Base-by-base conservation (phyloP, 2,888 invertebrate species). In the Sepioteuthis lessoniana region DNA sequence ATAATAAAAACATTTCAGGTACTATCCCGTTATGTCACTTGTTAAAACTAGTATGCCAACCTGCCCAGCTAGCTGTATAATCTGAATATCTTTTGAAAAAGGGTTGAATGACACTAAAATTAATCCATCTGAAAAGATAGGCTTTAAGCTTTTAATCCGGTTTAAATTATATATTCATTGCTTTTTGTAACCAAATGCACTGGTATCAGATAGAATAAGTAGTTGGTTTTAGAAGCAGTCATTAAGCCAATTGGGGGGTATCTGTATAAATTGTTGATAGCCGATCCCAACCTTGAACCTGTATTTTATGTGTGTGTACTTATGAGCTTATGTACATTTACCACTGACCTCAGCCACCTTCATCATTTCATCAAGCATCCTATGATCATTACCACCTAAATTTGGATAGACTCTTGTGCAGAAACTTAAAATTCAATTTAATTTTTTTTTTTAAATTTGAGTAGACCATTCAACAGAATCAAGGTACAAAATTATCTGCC, bases 101-200 rank as follows among this genome's bases (percentile, higher is more conserved):
- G 76, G 4, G 13, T 35, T 76, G 76, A 76, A 35, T 76, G 76
- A n/a, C 76, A 76, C n/a, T 76, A n/a, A 76, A 76, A 76, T n/a
- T n/a, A 76, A 76, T 76, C 76, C 76, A n/a, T 35, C 76, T 76
- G 76, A 76, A 76, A 76, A 76, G 76, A 76, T 35, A 35, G 35
- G 76, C 76, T 76, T 76, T 76, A 76, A 76, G 10, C 76, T 76
- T 76, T 76, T 76, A 76, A 76, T 76, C 76, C 19, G 76, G 16
- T 76, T 76, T 76, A 76, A 76, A 76, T n/a, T 76, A n/a, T 76
- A 76, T n/a, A 76, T n/a, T 76, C 76, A n/a, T 76, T 76, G 10
- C 3, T 76, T 76, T 76, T 76, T 76, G 76, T 76, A 76, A n/a
- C 19, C n/a, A 76, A 76, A 76, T 76, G n/a, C 76, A 76, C 76